These are phyloP conservation scores for Scolanthus callimorphus DNA, from an alignment of 92 coral and sea anemone species.

Conservation along the genomic window DNA sequence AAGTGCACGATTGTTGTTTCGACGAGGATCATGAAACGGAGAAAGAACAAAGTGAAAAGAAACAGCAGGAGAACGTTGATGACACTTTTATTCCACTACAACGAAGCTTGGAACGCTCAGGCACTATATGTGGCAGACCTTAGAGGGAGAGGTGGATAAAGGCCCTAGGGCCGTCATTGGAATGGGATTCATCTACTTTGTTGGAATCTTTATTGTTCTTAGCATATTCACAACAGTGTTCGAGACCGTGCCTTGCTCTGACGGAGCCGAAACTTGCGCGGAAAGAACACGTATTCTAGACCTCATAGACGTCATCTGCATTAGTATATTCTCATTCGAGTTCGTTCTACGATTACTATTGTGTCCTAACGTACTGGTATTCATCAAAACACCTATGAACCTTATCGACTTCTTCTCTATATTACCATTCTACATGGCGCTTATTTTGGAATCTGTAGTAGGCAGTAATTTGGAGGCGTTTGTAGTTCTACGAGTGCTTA, in stretches of 20 bases:
- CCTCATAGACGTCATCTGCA: slow-evolving; percentile 71
- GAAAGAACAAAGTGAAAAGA: slow-evolving; percentile 49
- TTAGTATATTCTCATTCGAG: slow-evolving; percentile 79
- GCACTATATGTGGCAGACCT: slow-evolving; percentile 64
- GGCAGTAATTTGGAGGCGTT: slow-evolving; percentile 84
- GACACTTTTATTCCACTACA: neutral
- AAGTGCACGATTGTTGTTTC: slow-evolving; percentile 91
- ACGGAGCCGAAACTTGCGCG: slow-evolving; percentile 47
- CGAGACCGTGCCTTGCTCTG: slow-evolving; percentile 88
- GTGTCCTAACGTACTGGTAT: slow-evolving; percentile 56
- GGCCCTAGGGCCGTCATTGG: slow-evolving; percentile 71
- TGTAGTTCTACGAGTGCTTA: slow-evolving; percentile 82
- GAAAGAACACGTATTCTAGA: slow-evolving; percentile 63
- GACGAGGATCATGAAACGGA: slow-evolving; percentile 75
- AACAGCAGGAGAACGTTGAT: slow-evolving; percentile 26
- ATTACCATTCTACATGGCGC: slow-evolving; percentile 74
- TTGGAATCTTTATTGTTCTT: slow-evolving; percentile 84
- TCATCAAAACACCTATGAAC: slow-evolving; percentile 75
- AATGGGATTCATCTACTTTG: slow-evolving; percentile 60
- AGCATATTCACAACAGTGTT: slow-evolving; percentile 89
- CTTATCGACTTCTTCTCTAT: slow-evolving; percentile 88
- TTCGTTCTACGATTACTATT: slow-evolving; percentile 59
- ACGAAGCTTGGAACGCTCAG: slow-evolving; percentile 34
- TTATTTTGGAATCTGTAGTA: slow-evolving; percentile 47
- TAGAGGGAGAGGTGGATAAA: slow-evolving; percentile 72